phyloP scores from a whole-genome alignment of 2,113 vertebrate species.

The Nerophis ophidion region DNA sequence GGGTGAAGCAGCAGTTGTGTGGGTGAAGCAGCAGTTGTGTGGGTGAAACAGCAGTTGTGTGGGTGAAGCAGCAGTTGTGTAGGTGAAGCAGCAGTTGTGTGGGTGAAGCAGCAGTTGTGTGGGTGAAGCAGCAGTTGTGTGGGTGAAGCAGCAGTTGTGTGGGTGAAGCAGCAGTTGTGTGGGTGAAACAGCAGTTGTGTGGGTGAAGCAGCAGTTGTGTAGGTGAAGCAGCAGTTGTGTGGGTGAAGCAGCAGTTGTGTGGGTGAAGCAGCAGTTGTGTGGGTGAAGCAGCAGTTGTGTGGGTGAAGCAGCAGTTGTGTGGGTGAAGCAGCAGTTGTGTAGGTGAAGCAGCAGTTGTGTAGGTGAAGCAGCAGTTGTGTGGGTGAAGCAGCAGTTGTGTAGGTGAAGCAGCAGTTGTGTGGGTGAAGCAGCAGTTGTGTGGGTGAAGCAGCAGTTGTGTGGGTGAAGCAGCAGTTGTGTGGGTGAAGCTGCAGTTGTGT shows the following conservation, averaged over 20 bases:
- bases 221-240: too few relatives aligned
- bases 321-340: slow-evolving; percentile 67
- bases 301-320: slow-evolving; percentile 67
- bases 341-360: slow-evolving; percentile 73
- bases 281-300: slow-evolving; percentile 67
- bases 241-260: slow-evolving; percentile 67
- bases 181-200: too few relatives aligned
- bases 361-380: too few relatives aligned
- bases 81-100: too few relatives aligned
- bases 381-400: slow-evolving; percentile 73
- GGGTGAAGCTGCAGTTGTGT: too few relatives aligned
- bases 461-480: slow-evolving; percentile 73
- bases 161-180: slow-evolving; percentile 73
- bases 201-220: slow-evolving; percentile 73
- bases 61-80: slow-evolving; percentile 73
- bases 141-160: slow-evolving; percentile 67
- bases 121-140: slow-evolving; percentile 67
- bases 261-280: slow-evolving; percentile 67
- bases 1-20: slow-evolving; percentile 67
- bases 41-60: too few relatives aligned
- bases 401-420: too few relatives aligned
- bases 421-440: slow-evolving; percentile 67
- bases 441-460: slow-evolving; percentile 67
- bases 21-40: slow-evolving; percentile 73
- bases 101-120: slow-evolving; percentile 67